A percentile compares a stretch with the other conserved stretches of the same genome.
These are phyloP conservation scores for Eulithis prunata DNA, from an alignment of 2,888 invertebrate species.

Conservation along the genomic window DNA sequence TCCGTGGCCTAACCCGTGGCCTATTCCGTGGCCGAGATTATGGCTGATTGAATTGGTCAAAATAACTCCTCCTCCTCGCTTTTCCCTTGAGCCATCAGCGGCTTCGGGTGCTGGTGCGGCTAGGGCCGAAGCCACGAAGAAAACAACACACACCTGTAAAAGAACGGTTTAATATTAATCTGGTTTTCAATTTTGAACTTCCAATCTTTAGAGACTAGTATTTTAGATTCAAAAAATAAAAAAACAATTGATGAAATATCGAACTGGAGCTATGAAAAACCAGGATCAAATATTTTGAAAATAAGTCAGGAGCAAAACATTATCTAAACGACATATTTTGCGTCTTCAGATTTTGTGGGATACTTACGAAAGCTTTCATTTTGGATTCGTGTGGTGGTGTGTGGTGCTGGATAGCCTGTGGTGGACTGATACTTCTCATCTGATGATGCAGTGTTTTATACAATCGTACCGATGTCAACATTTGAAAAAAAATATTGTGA, in stretches of 20 bases:
- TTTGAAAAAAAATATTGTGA: conserved; percentile 15
- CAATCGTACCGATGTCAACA: conserved; percentile 3
- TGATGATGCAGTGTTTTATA: conserved; percentile 20
- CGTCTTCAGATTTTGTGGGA: no score
- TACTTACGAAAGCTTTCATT: conserved; percentile 16
- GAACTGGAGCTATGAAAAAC: no score
- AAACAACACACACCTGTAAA: conserved; percentile 12
- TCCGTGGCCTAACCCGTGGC: conserved; percentile 4
- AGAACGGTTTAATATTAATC: background rate
- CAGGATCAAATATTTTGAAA: no score
- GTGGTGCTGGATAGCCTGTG: conserved; percentile 8
- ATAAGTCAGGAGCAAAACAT: no score
- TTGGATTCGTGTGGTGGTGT: conserved; percentile 1
- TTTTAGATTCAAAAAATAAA: no score
- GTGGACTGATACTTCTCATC: conserved; percentile 9
- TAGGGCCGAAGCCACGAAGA: conserved; percentile 6
- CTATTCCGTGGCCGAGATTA: background rate
- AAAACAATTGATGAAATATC: no score
- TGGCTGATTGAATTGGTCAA: background rate
- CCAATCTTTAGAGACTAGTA: background rate
- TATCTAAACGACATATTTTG: no score
- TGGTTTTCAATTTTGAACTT: background rate
- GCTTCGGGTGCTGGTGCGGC: conserved; percentile 10
- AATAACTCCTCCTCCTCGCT: conserved; percentile 7
- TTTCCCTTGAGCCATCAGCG: conserved; percentile 3